Evolutionary conservation across 2,113 vertebrate genomes (phyloP), one percentile per base, ranked within the genome.

Genomic region (Oreocharis arfaki): DNA sequence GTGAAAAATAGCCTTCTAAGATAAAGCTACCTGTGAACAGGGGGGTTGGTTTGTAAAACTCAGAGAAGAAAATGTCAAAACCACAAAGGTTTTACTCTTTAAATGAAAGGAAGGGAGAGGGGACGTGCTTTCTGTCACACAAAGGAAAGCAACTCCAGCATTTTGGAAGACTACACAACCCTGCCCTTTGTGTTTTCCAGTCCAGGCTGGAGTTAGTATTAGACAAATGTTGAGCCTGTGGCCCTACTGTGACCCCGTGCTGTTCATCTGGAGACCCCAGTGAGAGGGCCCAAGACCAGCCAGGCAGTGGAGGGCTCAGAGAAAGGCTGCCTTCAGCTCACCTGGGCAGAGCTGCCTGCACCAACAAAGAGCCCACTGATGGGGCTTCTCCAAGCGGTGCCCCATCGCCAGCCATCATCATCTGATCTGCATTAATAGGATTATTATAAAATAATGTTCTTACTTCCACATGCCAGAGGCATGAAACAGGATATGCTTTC

Each of bases 361-460:
- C 44, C 3, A 10, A 84, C 91, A 96, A 83, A 42, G 78, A 84
- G 42, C 63, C 33, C 55, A 20, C 78, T 80, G 70, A 89, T 0
- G 7, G 63, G 35, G 26, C 73, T 78, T 17, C 74, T 94, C 41
- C 10, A 5, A 63, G 24, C 1, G 1, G 12, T 2, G 4, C 64
- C 69, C 79, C 61, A 9, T 52, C 32, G 6, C 23, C 69, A 18
- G 52, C 41, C 42, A 1, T n/a, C 61, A 41, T 71, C 64, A 65
- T 73, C 70, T 65, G 33, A 85, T 88, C 67, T 73, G 69, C 69
- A 59, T 59, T 95, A 89, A 95, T 47, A 61, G 70, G 78, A 57
- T 96, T 86, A 83, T 91, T 95, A 77, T 35, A 74, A 91, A 96
- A 93, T 87, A 90, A 85, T 42, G 23, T 64, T 90, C 71, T 68